Base-by-base conservation (phyloP, 2,888 invertebrate species). In the Ophion ellenae region DNA sequence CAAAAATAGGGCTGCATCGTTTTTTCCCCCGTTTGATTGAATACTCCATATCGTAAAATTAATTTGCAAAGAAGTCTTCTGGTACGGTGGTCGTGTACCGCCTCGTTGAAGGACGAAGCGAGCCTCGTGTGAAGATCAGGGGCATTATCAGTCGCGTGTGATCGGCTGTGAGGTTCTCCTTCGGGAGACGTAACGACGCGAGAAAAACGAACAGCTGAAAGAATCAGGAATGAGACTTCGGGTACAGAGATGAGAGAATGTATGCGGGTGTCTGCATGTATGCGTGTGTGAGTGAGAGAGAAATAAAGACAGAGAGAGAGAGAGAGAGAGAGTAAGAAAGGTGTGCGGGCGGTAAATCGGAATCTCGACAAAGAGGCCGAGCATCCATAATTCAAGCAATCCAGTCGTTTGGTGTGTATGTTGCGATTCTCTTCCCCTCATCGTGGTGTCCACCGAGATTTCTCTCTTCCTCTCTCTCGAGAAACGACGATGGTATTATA, bases 301-400 rank as follows among this genome's bases (percentile, higher is more conserved):
- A 40, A 5, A 40, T 3, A 40, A 5, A 40, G 40, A 40, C 5
- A 40, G 40, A 17, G 14, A 5, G 53, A 53, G 17, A 40, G 40
- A 40, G 0, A 40, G 40, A 17, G 14, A 5, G 53, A 53, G 17
- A 53, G 53, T 14, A 17, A 84, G 79, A 86, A 86, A 81, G 83
- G 84, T 86, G 82, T 86, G 86, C 85, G 86, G 84, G 79, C 79
- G 78, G 85, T 88, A 87, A 86, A 87, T 87, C 89, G 90, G 88
- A 75, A 84, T 87, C 91, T 83, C 90, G 90, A 91, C 91, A 92
- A 91, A 92, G 92, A 90, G 89, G 82, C 88, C 85, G 90, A 90
- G 89, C 92, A 92, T 92, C 92, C 92, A 92, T 93, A 93, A 93
- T 93, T 93, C 93, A 92, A 92, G 91, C 91, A 91, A 92, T 92